Evolutionary conservation across 2,888 invertebrate species (phyloP).

Genomic region (Orgyia antiqua): DNA sequence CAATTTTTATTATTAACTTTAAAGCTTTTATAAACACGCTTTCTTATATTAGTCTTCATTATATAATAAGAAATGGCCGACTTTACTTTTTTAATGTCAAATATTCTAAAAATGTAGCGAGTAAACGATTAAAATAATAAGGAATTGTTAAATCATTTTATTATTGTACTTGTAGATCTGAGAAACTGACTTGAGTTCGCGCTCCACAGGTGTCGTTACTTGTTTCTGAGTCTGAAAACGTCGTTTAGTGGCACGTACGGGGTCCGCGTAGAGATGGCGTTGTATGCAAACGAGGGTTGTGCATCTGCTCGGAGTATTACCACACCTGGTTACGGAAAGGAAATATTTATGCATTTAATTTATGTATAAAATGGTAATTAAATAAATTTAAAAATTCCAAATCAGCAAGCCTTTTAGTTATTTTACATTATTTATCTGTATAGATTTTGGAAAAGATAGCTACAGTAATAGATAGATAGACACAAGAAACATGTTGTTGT

Average conservation of each 20-base stretch:
- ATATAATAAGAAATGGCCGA: too few species aligned
- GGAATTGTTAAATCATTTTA: slow-evolving; percentile 25
- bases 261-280: slow-evolving; percentile 65
- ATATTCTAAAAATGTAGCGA: slow-evolving; percentile 13
- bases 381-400: not conserved
- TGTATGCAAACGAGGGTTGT: slow-evolving; percentile 75
- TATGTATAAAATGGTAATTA: not conserved
- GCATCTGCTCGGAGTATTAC: slow-evolving; percentile 90
- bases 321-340: slow-evolving; percentile 77
- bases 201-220: slow-evolving; percentile 37
- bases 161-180: slow-evolving; percentile 54
- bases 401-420: too few species aligned
- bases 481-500: too few species aligned
- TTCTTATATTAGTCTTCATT: too few species aligned
- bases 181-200: slow-evolving; percentile 23
- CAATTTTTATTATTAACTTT: too few species aligned
- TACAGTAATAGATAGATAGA: too few species aligned
- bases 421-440: too few species aligned
- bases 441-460: too few species aligned
- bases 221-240: slow-evolving; percentile 62
- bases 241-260: slow-evolving; percentile 71
- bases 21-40: too few species aligned
- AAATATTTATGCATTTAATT: not conserved
- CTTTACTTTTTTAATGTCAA: too few species aligned
- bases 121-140: slow-evolving; percentile 22